Base-by-base conservation (phyloP, 2,888 invertebrate genomes). In the Eugnorisma glareosa region DNA sequence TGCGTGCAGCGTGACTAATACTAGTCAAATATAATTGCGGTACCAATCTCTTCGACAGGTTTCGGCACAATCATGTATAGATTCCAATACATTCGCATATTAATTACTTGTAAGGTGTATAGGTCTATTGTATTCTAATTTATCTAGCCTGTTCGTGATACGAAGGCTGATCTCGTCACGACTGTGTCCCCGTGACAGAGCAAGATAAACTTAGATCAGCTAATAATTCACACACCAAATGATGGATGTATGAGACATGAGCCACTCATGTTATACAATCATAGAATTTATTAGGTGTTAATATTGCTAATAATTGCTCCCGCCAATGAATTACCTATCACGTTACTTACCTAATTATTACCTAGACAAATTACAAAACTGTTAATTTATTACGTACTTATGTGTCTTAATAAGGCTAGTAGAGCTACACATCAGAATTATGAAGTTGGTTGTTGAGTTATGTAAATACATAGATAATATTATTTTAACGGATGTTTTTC, bases 61-160 rank as follows among this genome's bases (percentile, higher is more conserved):
- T 81, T 83, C 74, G 82, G 72, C 76, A 83, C 69, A 76, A 40
- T 57, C 71, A 75, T 73, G 74, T 69, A 75, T 75, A 82, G 43
- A 81, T 80, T 74, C 82, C 83, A 81, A 86, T 88, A 83, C 84
- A 89, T 90, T 91, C 90, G 91, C 91, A 92, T 94, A 95, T 94
- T 95, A 96, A 96, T 96, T 94, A 92, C 91, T 86, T 91, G 93
- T 92, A 92, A 93, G 92, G 91, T 93, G 90, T 92, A 93, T 91
- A 92, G 87, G 89, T 90, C 94, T 90, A 96, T 96, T 96, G 96
- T 96, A 96, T 96, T 96, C 93, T 95, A 96, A 96, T 96, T 93
- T 90, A 93, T 93, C 92, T 90, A 92, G 93, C 91, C 92, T 90
- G 93, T 92, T 93, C 93, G 90, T 92, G 91, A 88, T 82, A 86